Percentiles rank a stretch among this genome's conserved stretches.
phyloP scores from a whole-genome alignment of 2,888 invertebrate species.

The Pseudolycoriella hygida region DNA sequence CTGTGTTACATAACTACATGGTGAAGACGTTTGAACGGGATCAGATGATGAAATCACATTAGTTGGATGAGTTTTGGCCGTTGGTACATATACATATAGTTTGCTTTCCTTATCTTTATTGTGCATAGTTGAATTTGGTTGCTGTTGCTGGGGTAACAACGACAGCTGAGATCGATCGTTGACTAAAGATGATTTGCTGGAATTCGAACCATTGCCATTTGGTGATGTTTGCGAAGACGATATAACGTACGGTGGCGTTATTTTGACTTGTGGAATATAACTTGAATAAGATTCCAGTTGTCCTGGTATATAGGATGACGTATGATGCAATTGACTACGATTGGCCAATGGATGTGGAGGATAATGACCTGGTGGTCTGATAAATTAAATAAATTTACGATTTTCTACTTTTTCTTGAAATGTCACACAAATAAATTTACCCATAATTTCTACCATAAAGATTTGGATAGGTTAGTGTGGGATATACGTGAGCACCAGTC shows the following conservation, averaged over 20 bases:
- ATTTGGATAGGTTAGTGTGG: conserved; percentile 16
- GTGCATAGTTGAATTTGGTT: background rate
- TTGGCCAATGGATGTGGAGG: conserved; percentile 11
- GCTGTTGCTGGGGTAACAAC: background rate
- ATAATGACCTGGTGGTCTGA: conserved; percentile 11
- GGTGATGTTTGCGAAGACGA: background rate
- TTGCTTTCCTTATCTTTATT: background rate
- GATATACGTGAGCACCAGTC: conserved; percentile 16
- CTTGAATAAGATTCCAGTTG: conserved; percentile 14
- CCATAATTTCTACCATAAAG: conserved; percentile 17
- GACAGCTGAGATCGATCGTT: background rate
- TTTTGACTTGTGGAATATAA: background rate
- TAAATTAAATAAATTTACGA: too few relatives aligned
- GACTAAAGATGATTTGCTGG: background rate
- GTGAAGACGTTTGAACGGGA: background rate
- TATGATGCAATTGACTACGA: conserved; percentile 13
- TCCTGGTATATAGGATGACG: conserved; percentile 13
- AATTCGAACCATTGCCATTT: background rate
- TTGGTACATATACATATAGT: background rate
- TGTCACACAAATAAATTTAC: too few relatives aligned
- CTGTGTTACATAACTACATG: too few relatives aligned
- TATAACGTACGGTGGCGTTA: background rate
- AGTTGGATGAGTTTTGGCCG: background rate
- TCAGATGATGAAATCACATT: background rate
- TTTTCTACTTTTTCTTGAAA: too few relatives aligned